phyloP scores from a whole-genome alignment of 2,113 vertebrate species.

The Gymnogyps californianus region DNA sequence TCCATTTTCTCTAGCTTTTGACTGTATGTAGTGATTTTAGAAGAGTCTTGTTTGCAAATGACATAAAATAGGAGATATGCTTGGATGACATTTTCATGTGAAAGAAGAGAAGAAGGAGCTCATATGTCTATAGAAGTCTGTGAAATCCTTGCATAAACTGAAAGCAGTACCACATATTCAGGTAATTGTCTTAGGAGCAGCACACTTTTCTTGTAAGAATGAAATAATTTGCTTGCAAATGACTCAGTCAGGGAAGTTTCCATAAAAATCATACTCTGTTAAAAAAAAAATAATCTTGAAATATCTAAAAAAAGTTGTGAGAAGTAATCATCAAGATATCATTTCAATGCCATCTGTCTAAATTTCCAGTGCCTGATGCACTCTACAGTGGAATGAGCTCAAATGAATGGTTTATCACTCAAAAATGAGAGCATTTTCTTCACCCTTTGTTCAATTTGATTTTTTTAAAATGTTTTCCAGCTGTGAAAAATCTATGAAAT shows the following conservation, averaged over 20 bases:
- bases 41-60: not conserved
- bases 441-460: not conserved
- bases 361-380: not conserved
- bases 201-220: not conserved
- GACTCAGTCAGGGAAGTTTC: not conserved
- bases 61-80: not conserved
- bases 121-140: not conserved
- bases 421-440: not conserved
- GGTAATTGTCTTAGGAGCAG: not conserved
- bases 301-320: not conserved
- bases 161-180: not conserved
- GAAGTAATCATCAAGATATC: not conserved
- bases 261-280: not conserved
- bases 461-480: not conserved
- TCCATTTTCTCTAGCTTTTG: not conserved
- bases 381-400: not conserved
- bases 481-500: not conserved
- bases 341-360: constrained; percentile 5
- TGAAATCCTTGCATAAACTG: not conserved
- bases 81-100: not conserved
- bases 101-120: not conserved
- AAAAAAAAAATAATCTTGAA: not conserved
- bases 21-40: not conserved
- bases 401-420: not conserved
- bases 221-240: constrained; percentile 4